Conservation (phyloP, 2,113 vertebrate genomes). For the Boulengeromyrus knoepffleri region DNA sequence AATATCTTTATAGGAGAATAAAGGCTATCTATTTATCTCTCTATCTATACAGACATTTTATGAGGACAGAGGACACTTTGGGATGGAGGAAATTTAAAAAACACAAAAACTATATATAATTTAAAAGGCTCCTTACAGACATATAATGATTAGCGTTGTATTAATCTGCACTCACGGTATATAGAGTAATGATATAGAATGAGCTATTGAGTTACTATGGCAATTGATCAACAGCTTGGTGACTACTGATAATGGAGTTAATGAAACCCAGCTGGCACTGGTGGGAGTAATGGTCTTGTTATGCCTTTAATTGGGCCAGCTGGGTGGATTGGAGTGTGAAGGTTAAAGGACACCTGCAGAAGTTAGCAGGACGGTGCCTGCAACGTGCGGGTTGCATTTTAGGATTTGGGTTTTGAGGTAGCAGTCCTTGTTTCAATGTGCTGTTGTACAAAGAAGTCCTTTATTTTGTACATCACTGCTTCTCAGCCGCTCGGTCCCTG, state of each 20-base stretch:
- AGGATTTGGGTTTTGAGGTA: background rate
- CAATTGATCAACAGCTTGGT: background rate
- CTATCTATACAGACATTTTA: too few relatives aligned
- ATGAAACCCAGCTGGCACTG: background rate
- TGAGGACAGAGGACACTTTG: background rate
- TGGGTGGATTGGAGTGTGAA: background rate
- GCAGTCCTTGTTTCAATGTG: background rate
- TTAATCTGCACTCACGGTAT: background rate
- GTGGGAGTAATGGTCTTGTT: background rate
- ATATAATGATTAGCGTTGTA: background rate
- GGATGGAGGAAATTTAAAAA: background rate
- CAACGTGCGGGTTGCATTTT: background rate
- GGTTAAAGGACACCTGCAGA: background rate
- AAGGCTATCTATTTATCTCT: too few relatives aligned
- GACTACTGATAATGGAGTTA: background rate
- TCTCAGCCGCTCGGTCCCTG: background rate
- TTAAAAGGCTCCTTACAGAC: background rate
- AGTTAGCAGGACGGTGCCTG: background rate
- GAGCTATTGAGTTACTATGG: constrained; percentile 3
- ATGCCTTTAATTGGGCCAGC: background rate
- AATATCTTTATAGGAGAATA: too few relatives aligned
- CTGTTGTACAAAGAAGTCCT: background rate
- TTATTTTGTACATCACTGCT: background rate
- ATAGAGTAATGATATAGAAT: background rate
- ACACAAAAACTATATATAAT: background rate